Evolutionary conservation across 2,888 invertebrate genomes (phyloP), one percentile per base, ranked within the genome.

Genomic region (Anaspis maculata): DNA sequence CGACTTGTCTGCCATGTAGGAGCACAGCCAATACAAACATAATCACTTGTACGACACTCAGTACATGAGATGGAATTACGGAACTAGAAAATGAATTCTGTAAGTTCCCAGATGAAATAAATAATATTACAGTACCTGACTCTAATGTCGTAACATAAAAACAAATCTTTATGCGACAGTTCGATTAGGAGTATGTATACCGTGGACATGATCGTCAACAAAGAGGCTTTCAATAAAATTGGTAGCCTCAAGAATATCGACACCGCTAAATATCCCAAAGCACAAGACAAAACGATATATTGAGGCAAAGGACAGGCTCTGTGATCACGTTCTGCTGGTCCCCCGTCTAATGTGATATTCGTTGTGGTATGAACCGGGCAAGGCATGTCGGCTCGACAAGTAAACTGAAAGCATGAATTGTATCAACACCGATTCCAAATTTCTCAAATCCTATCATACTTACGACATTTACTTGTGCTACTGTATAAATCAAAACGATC

Each of bases 391-490:
- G 71, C 67, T 15, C 74, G 69, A 48, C 80, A 81, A 2, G 79
- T 79, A 56, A 79, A 79, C 79, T 79, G 53, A 36, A 65, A 64
- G 39, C 34, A 32, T 30, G 16, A 36, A 42, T 37, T 28, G 43
- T 23, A n/a, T n/a, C n/a, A n/a, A n/a, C n/a, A n/a, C n/a, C n/a
- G n/a, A n/a, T n/a, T n/a, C n/a, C n/a, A n/a, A n/a, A n/a, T n/a
- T 19, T 9, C 19, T 9, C 19, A 9, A 19, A 19, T 19, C 9
- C 19, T 19, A 5, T 5, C 22, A 21, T 19, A 77, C 87, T 77
- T 70, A 91, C 90, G 72, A 90, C 87, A 73, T 92, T 92, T 40
- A 90, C 87, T 70, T 91, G 90, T 29, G 88, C 87, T 42, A 90
- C 87, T 27, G 88, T 83, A 62, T 90, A 90, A 19, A 90, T 79